These are phyloP conservation scores for Dryas iulia DNA, from an alignment of 1,140 invertebrate species.

Conservation along the genomic window DNA sequence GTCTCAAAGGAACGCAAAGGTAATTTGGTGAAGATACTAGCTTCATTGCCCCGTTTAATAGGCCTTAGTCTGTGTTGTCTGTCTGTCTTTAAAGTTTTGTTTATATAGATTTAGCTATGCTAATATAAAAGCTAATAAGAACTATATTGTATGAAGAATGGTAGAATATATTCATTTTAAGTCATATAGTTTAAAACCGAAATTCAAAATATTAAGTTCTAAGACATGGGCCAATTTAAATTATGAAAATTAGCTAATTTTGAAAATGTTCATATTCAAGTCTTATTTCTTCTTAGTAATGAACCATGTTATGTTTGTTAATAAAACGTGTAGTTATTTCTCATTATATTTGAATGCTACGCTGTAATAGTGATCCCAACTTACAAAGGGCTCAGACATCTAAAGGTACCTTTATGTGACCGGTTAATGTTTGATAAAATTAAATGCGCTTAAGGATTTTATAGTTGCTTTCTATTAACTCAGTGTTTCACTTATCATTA, in stretches of 20 bases:
- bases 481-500: neutral
- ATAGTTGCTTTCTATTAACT: neutral
- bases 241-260: no score
- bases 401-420: conserved; percentile 15
- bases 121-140: conserved; percentile 18
- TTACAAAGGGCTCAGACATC: conserved; percentile 13
- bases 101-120: conserved; percentile 20
- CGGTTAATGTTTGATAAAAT: conserved; percentile 20
- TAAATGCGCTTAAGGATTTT: conserved; percentile 16
- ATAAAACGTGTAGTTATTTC: conserved; percentile 11
- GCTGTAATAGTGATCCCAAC: conserved; percentile 10
- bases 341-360: conserved; percentile 9
- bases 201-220: no score
- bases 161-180: no score
- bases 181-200: no score
- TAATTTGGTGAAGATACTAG: conserved; percentile 8
- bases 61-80: conserved; percentile 11
- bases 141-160: neutral
- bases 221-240: no score
- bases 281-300: neutral
- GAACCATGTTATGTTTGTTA: neutral
- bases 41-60: conserved; percentile 9
- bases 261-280: neutral
- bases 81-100: conserved; percentile 31
- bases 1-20: conserved; percentile 20